Conservation (phyloP, 92 coral and sea anemone species). For the Phenganax stokvisi region DNA sequence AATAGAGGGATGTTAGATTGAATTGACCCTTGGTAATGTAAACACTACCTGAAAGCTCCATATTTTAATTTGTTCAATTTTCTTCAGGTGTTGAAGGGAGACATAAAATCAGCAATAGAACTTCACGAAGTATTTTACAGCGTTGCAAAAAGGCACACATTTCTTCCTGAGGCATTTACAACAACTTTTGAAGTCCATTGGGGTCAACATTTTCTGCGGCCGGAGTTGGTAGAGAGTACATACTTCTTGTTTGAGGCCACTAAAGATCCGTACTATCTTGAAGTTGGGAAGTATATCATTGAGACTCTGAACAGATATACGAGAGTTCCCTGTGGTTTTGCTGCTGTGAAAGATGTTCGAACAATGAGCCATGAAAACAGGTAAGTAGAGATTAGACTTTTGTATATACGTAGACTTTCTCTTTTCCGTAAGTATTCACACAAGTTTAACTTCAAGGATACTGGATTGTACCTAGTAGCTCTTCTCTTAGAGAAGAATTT, state of each 20-base stretch:
- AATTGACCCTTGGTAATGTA: not conserved
- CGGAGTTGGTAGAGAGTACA: slow-evolving; percentile 94
- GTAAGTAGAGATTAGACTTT: slow-evolving; percentile 39
- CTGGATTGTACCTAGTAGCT: no score
- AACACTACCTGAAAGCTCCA: not conserved
- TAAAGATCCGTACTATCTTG: slow-evolving; percentile 86
- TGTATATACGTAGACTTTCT: no score
- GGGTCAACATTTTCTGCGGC: slow-evolving; percentile 95
- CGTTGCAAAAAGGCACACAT: slow-evolving; percentile 92
- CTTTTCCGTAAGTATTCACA: no score
- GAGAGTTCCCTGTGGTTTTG: slow-evolving; percentile 98
- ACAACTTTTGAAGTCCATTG: slow-evolving; percentile 96
- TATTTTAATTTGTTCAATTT: not conserved
- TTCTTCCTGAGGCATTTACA: slow-evolving; percentile 98
- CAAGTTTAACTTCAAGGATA: no score
- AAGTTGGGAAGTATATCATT: slow-evolving; percentile 85
- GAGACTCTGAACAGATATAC: slow-evolving; percentile 91
- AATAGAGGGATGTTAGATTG: no score
- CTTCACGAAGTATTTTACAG: slow-evolving; percentile 91
- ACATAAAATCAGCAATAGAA: slow-evolving; percentile 88
- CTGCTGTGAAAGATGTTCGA: slow-evolving; percentile 92
- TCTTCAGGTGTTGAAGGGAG: slow-evolving; percentile 88
- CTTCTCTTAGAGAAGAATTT: no score
- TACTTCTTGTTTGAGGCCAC: slow-evolving; percentile 95
- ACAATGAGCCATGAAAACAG: slow-evolving; percentile 97